phyloP scores from a whole-genome alignment of 2,113 vertebrate genomes.

The Bothrops jararaca region DNA sequence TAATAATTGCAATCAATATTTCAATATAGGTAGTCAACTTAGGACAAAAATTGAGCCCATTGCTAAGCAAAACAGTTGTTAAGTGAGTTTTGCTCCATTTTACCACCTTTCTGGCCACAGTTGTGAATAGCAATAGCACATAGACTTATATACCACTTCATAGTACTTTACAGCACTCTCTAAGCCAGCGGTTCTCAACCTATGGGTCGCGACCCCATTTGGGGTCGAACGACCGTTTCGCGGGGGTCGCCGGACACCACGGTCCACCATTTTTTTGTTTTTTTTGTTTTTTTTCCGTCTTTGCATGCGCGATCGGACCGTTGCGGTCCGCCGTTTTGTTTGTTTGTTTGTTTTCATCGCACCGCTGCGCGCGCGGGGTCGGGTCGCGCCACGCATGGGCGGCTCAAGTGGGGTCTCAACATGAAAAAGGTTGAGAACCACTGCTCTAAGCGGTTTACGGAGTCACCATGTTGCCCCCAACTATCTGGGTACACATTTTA shows the following conservation, averaged over 20 bases:
- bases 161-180: background rate
- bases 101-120: background rate
- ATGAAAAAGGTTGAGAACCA: too few relatives aligned
- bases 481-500: background rate
- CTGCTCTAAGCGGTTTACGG: background rate
- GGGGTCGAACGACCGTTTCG: too few relatives aligned
- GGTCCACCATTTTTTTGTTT: too few relatives aligned
- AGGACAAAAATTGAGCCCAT: background rate
- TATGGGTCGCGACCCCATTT: too few relatives aligned
- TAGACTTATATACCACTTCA: background rate
- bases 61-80: background rate
- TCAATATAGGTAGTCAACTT: background rate
- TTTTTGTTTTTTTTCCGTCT: too few relatives aligned
- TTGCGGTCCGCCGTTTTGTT: too few relatives aligned
- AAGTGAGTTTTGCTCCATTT: background rate
- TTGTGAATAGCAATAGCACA: background rate
- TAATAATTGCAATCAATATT: background rate
- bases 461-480: background rate
- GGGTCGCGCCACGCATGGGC: too few relatives aligned
- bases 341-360: too few relatives aligned
- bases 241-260: too few relatives aligned
- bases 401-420: too few relatives aligned
- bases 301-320: too few relatives aligned
- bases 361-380: too few relatives aligned
- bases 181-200: background rate